phyloP scores from a whole-genome alignment of 2,888 invertebrate genomes.

The Coelinius sp. region DNA sequence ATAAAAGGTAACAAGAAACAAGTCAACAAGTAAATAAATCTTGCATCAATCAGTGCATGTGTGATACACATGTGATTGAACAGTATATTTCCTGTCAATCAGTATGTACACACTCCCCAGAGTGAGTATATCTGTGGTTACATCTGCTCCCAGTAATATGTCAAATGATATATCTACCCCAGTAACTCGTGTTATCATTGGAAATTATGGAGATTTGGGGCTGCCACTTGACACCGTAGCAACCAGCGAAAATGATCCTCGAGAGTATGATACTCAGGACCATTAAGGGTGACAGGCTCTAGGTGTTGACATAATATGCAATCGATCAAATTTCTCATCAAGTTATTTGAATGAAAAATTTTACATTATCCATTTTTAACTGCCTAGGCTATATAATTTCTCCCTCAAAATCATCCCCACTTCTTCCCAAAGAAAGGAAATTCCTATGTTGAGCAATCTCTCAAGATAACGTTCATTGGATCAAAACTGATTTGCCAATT shows the following conservation, averaged over 20 bases:
- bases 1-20: no score
- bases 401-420: not conserved
- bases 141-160: slow-evolving; percentile 7
- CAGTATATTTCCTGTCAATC: not conserved
- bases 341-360: not conserved
- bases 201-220: slow-evolving; percentile 47
- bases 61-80: not conserved
- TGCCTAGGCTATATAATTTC: no score
- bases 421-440: not conserved
- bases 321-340: slow-evolving; percentile 40
- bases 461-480: not conserved
- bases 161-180: slow-evolving; percentile 43
- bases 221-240: slow-evolving; percentile 38
- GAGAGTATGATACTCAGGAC: slow-evolving; percentile 36
- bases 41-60: not conserved
- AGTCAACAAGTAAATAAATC: no score
- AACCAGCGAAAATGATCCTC: slow-evolving; percentile 48
- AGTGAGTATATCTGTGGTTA: not conserved
- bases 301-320: slow-evolving; percentile 41
- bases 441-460: not conserved
- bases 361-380: no score
- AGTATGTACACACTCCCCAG: not conserved
- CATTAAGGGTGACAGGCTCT: slow-evolving; percentile 38
- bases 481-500: not conserved
- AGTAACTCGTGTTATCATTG: slow-evolving; percentile 48